Conservation (phyloP, 1,140 invertebrate species). For the Agraylea sexmaculata region DNA sequence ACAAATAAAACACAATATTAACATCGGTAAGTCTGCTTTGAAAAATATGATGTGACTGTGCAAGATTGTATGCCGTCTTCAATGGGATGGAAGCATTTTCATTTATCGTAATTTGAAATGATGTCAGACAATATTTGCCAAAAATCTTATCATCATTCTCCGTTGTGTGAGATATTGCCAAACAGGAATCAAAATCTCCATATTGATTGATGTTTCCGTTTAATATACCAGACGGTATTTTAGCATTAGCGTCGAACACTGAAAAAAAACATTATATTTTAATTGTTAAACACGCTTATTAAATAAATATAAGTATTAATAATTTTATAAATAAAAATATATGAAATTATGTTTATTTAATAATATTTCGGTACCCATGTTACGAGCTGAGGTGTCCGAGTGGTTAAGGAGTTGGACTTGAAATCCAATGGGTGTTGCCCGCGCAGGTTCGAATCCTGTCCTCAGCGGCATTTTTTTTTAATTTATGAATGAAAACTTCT, state of each 20-base stretch:
- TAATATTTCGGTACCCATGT: background rate
- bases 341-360: background rate
- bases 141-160: constrained; percentile 32
- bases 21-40: constrained; percentile 50
- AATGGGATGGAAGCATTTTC: constrained; percentile 38
- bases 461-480: background rate
- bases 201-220: constrained; percentile 35
- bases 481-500: background rate
- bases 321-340: background rate
- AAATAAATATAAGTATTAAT: background rate
- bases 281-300: background rate
- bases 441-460: background rate
- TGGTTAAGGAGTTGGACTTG: background rate
- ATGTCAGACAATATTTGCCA: constrained; percentile 51
- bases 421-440: too few species aligned
- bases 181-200: constrained; percentile 41
- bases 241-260: constrained; percentile 41
- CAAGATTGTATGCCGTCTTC: constrained; percentile 40
- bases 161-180: constrained; percentile 22
- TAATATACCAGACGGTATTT: constrained; percentile 33
- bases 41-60: constrained; percentile 51
- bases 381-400: background rate
- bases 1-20: constrained; percentile 29
- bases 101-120: constrained; percentile 40
- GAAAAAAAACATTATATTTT: constrained; percentile 19